Base-by-base conservation (phyloP, 2,113 vertebrate genomes). In the Nesoenas mayeri region DNA sequence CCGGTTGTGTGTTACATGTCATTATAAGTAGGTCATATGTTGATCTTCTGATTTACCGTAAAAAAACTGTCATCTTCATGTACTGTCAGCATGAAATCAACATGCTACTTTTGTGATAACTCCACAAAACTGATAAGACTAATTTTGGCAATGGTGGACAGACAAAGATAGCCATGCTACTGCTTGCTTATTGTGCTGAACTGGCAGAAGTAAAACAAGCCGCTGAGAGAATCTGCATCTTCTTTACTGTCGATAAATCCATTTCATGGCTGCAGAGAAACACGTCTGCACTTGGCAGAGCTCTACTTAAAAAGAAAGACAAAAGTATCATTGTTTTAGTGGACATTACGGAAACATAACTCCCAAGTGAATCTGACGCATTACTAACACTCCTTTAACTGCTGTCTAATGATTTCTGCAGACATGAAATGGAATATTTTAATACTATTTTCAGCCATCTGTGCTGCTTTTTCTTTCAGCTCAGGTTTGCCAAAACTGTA, bases 361-460 rank as follows among this genome's bases (percentile, higher is more conserved):
- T 97, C 78, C 94, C 79, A 69, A 90, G 90, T 61, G 87, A 96
- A 90, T 86, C 60, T 88, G 92, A 95, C 12, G 22, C 87, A 96
- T 96, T 96, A 97, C 74, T 88, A 97, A 92, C 83, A 94, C 80
- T 94, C 83, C 96, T 92, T 97, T 94, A 96, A 94, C 80, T 3
- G 0, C 89, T 70, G 88, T 36, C 94, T 96, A 97, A 97, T 95
- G 96, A 96, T 69, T 97, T 95, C 79, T 94, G 79, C 95, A 97
- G 96, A 93, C 94, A 93, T 32, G 60, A 85, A 96, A 95, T 80
- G 66, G 92, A 97, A 91, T 93, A 95, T 96, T 97, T 98, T 95
- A 97, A 42, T 91, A 84, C 82, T 95, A 48, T 94, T 97, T 96
- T 88, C 92, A 96, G 91, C 96, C 96, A 97, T 96, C 97, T 97